Evolutionary conservation across 2,113 vertebrate genomes (phyloP), one percentile per base, ranked within the genome.

Genomic region (Ellobius talpinus): DNA sequence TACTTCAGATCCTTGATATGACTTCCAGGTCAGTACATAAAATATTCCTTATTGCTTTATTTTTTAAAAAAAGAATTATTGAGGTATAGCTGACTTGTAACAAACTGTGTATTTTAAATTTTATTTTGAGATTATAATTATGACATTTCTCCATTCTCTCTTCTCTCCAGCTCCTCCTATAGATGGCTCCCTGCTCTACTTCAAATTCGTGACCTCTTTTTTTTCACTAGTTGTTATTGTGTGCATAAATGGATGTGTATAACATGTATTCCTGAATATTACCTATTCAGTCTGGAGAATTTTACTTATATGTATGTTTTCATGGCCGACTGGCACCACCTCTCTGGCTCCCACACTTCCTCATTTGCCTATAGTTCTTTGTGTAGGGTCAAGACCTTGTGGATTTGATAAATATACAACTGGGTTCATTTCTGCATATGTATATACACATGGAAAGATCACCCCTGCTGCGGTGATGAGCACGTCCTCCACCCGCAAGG

Each of bases 21-120:
- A 5, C 5, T 36, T 86, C 29, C 55, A 65, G 9, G 29, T 79
- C 42, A 86, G 33, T 42, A 63, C 13, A 17, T 23, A 29, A 26
- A 23, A n/a, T 42, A 39, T 1, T 50, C 6, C 36, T 45, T 21
- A 23, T 5, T 76, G 26, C 11, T 36, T 3, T 0, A 33, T 42
- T 63, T 84, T 5, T 81, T 14, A 14, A 23, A 33, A 39, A 50
- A 3, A 55, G n/a, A 45, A 42, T 26, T 45, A 73, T 33, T 55
- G 23, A 79, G 65, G 36, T 36, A 68, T 61, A 68, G 50, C 17
- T 58, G 14, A 61, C 1, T 42, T 10, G 17, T 26, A 55, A 17
- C 8, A 65, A 73, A 24, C 8, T 10, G 13, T 26, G 33, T 63
- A 13, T 42, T 63, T 29, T 29, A 42, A 42, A 63, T n/a, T 81